A percentile compares a stretch with the other conserved stretches of the same genome.
Conservation (phyloP, 2,797 vertebrate genomes). For the Periophthalmus magnuspinnatus region DNA sequence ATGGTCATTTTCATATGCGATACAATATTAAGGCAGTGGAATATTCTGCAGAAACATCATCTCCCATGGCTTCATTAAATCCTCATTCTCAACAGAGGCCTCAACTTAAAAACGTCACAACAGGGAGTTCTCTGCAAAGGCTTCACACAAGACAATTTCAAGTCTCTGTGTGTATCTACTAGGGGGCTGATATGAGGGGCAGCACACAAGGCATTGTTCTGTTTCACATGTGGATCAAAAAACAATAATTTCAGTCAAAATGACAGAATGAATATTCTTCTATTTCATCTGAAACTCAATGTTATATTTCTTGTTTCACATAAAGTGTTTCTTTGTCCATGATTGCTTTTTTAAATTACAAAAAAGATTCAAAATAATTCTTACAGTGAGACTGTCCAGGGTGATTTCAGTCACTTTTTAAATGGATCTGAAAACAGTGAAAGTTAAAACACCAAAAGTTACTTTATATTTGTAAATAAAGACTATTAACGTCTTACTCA, state of each 20-base stretch:
- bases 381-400: no score
- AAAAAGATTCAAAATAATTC: background rate
- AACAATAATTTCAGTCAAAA: background rate
- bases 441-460: background rate
- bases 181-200: background rate
- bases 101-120: slow-evolving; percentile 59
- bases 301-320: no score
- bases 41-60: slow-evolving; percentile 52
- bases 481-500: no score
- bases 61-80: slow-evolving; percentile 65
- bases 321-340: background rate
- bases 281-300: background rate
- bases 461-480: background rate
- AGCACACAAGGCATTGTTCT: background rate
- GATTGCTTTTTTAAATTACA: background rate
- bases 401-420: no score
- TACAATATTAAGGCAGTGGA: slow-evolving; percentile 23
- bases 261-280: background rate
- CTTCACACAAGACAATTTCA: slow-evolving; percentile 18
- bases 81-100: slow-evolving; percentile 50
- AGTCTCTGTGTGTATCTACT: background rate
- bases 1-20: background rate
- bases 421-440: no score
- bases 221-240: background rate
- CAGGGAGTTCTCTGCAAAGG: slow-evolving; percentile 55